phyloP scores from a whole-genome alignment of 2,888 invertebrate species.

The Zhuqinia jingwanae region DNA sequence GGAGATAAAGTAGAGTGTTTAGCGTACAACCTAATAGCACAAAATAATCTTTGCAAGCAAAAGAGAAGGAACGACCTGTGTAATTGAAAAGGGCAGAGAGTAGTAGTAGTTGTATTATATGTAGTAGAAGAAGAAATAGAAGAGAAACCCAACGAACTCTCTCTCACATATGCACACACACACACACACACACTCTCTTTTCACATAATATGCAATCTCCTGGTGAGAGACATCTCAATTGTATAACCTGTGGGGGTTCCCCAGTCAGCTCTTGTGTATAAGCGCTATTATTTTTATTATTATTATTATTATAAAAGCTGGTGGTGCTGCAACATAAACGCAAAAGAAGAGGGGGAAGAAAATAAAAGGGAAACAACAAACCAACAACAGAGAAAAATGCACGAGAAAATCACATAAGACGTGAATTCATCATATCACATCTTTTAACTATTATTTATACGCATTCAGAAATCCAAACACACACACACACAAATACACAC shows the following conservation, averaged over 20 bases:
- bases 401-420: constrained; percentile 75
- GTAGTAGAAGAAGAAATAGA: constrained; percentile 42
- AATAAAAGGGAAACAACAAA: constrained; percentile 45
- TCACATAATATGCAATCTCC: constrained; percentile 75
- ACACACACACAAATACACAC: background rate
- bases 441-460: constrained; percentile 25
- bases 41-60: constrained; percentile 63
- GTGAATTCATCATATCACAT: constrained; percentile 76
- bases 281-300: constrained; percentile 10
- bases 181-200: constrained; percentile 16
- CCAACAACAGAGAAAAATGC: constrained; percentile 65
- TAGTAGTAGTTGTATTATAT: constrained; percentile 25
- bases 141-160: constrained; percentile 38
- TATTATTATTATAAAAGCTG: constrained; percentile 10
- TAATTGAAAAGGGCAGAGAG: constrained; percentile 68
- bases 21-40: background rate
- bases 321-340: no score
- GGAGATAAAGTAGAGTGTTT: background rate
- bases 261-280: constrained; percentile 44
- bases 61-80: constrained; percentile 65
- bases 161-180: background rate
- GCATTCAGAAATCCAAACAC: no score
- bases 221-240: constrained; percentile 79
- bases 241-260: constrained; percentile 78
- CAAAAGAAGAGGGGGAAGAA: constrained; percentile 48